Evolutionary conservation across 2,888 invertebrate genomes (phyloP), one percentile per base, ranked within the genome.

Genomic region (Glomeris marginata): DNA sequence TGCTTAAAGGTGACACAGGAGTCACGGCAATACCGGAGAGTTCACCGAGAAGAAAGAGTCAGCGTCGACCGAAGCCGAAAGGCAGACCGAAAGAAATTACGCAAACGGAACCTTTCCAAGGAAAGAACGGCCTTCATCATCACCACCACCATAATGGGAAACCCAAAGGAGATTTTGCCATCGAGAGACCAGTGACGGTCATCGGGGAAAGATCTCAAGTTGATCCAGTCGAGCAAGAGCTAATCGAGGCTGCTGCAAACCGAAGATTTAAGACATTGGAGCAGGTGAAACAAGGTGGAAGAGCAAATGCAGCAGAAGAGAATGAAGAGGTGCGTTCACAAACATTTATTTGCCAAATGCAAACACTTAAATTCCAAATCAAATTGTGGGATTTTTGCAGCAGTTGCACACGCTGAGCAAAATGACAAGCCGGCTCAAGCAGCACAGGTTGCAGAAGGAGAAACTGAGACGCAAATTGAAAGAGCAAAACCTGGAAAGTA

Each of bases 191-290:
- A 11, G 46, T 46, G 16, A 46, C 46, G 6, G 40, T 46, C 11
- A 46, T 46, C 46, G 46, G 46, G 16, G 46, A 46, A 18, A 16
- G 46, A 15, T 46, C 46, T 16, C 34, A 37, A 18, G 22, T 46
- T 5, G 46, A 46, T 46, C 46, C 46, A 3, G 46, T 46, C n/a
- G 46, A 46, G 16, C 34, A 46, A 18, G 36, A 46, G 10, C 36
- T 46, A 18, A 18, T 46, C 13, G 46, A 46, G 37, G 46, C 46
- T 2, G 34, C 46, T 10, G 37, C 46, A 13, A 46, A 46, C 22
- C 36, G 37, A 18, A 46, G 46, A 28, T 16, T 46, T 36, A 40
- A 20, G 5, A 41, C 41, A 44, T 15, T 21, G 40, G 13, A 41
- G 15, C 20, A 40, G 18, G n/a, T 11, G 40, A 16, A 20, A 37